These are phyloP conservation scores for Schizaphis graminum DNA, from an alignment of 2,888 invertebrate species.

Conservation along the genomic window DNA sequence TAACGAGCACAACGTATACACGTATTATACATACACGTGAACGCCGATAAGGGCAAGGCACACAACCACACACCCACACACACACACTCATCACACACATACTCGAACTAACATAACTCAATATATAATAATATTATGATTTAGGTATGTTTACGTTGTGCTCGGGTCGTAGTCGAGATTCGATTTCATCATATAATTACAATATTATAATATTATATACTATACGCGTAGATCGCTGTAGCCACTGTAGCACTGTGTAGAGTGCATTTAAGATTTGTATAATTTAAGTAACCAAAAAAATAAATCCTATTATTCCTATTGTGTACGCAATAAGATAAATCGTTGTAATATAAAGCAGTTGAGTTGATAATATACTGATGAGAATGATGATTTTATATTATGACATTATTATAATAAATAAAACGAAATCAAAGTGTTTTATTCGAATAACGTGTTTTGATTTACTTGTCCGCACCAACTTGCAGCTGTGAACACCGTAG, in stretches of 20 bases:
- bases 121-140: background rate
- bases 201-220: background rate
- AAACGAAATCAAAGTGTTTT: background rate
- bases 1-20: background rate
- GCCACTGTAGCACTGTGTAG: slow-evolving; percentile 11
- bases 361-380: background rate
- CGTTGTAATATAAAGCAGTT: background rate
- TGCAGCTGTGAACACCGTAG: background rate
- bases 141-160: background rate
- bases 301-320: slow-evolving; percentile 7
- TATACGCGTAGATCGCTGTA: background rate
- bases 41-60: background rate
- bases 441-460: background rate
- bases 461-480: background rate
- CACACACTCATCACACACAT: background rate
- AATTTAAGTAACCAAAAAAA: background rate
- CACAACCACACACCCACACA: background rate
- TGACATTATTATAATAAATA: background rate
- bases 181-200: background rate
- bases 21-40: background rate
- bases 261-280: background rate
- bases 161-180: background rate
- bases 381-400: background rate
- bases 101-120: background rate
- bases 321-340: background rate